These are phyloP conservation scores for Phanerotoma sp. DNA, from an alignment of 2,888 invertebrate genomes.

Conservation along the genomic window DNA sequence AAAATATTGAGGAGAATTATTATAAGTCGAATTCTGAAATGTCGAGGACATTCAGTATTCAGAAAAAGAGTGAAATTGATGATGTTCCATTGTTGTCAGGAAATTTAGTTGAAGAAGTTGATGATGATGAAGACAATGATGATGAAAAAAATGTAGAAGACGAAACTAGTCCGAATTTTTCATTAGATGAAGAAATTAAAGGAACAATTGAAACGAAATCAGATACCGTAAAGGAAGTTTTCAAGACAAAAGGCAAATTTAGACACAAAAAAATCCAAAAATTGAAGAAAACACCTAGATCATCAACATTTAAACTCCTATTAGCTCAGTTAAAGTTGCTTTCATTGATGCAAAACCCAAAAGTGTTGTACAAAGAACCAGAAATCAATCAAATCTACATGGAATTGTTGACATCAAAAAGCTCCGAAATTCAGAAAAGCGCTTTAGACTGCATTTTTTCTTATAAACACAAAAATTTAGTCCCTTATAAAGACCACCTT, in stretches of 20 bases:
- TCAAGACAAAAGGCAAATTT: too few species aligned
- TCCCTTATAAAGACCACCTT: conserved; percentile 79
- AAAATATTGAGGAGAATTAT: conserved; percentile 74
- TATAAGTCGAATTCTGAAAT: conserved; percentile 63
- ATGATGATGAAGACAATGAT: conserved; percentile 41
- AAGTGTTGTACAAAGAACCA: conserved; percentile 73
- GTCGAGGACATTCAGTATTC: conserved; percentile 64
- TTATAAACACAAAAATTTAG: conserved; percentile 78
- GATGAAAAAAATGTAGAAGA: conserved; percentile 30
- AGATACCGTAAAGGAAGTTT: too few species aligned
- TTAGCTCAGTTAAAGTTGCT: conserved; percentile 74
- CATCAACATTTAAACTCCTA: conserved; percentile 57
- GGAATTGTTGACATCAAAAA: conserved; percentile 78
- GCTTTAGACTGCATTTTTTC: conserved; percentile 85
- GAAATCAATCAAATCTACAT: conserved; percentile 75
- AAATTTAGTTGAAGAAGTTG: conserved; percentile 26
- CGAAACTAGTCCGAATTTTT: too few species aligned
- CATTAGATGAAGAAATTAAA: too few species aligned
- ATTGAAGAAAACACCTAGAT: conserved; percentile 22
- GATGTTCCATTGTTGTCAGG: too few species aligned
- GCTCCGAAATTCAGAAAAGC: conserved; percentile 77
- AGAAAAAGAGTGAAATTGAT: conserved; percentile 45
- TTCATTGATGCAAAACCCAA: conserved; percentile 78
- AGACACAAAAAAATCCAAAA: too few species aligned
- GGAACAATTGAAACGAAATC: too few species aligned